phyloP scores from a whole-genome alignment of 2,797 vertebrate genomes.

The Triplophysa yarkandensis region DNA sequence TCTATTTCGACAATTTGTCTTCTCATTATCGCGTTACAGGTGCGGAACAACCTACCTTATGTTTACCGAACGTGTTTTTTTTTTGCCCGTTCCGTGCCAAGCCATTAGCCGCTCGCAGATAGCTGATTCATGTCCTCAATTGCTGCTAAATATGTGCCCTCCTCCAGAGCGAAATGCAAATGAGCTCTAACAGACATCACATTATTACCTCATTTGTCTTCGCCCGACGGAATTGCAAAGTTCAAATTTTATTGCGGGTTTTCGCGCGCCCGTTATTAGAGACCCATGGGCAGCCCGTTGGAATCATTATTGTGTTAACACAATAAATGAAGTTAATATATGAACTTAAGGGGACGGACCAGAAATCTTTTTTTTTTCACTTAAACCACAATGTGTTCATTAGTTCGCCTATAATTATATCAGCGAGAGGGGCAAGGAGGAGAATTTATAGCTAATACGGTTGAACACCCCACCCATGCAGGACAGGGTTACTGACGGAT shows the following conservation, averaged over 20 bases:
- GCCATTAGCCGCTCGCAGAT: conserved; percentile 58
- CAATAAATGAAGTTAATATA: conserved; percentile 41
- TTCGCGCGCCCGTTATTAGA: conserved; percentile 46
- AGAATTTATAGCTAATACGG: neutral
- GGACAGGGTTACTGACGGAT: neutral
- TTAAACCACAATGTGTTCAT: neutral
- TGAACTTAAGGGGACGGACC: neutral
- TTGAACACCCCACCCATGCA: neutral
- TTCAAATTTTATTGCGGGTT: conserved; percentile 58
- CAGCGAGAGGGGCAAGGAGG: neutral
- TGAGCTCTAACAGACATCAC: conserved; percentile 48
- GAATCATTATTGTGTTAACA: conserved; percentile 52
- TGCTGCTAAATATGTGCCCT: conserved; percentile 47
- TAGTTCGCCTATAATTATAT: conserved; percentile 1
- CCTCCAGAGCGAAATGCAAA: conserved; percentile 49
- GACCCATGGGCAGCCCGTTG: conserved; percentile 41
- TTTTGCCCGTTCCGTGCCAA: conserved; percentile 47
- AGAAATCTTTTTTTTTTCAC: conserved; percentile 5
- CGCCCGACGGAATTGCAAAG: conserved; percentile 50
- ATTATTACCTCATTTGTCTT: conserved; percentile 60
- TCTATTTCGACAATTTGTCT: neutral
- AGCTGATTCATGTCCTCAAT: conserved; percentile 28
- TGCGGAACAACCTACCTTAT: conserved; percentile 27
- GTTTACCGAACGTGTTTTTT: conserved; percentile 49
- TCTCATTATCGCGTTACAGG: conserved; percentile 2